Evolutionary conservation across 2,113 vertebrate species (phyloP), one percentile per base, ranked within the genome.

Genomic region (Notarius quadriscutis): DNA sequence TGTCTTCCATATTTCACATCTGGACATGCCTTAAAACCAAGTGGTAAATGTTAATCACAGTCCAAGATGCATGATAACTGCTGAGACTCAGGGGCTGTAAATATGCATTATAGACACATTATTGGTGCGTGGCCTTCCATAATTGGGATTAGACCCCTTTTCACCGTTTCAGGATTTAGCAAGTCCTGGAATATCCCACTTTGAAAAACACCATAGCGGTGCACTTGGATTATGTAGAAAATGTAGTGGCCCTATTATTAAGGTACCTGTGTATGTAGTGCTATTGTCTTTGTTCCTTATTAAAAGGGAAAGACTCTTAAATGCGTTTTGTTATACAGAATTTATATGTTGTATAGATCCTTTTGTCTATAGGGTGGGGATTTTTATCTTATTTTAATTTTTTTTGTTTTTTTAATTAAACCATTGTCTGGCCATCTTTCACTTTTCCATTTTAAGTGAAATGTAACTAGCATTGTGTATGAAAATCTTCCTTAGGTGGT

Each of bases 181-280:
- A 62, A 62, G 15, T 75, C 14, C 18, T 63, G 20, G 15, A 79
- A 60, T 81, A 83, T 71, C 63, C 74, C 14, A 51, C 18, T 15
- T 10, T 63, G 14, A 58, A 87, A 62, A 78, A 65, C 25, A 48
- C 25, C 53, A 72, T 69, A 60, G 85, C 50, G 1, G 25, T 87
- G 89, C 85, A 85, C 88, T 84, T 20, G 2, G 41, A 81, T 87
- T 62, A 69, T 78, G 48, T 72, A 25, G 62, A 65, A 86, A 82
- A 57, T 84, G 75, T 86, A 77, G 65, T 84, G 57, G 12, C 69
- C 86, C 48, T 62, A n/a, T 90, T 90, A 63, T 88, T 88, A 85
- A 83, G 78, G 89, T 88, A 88, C 87, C 72, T 87, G 83, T 90
- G 67, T 89, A 85, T 69, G 60, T 82, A 67, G 53, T 84, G 17